Conservation (phyloP, 2,113 vertebrate genomes). For the Hypanus sabinus region DNA sequence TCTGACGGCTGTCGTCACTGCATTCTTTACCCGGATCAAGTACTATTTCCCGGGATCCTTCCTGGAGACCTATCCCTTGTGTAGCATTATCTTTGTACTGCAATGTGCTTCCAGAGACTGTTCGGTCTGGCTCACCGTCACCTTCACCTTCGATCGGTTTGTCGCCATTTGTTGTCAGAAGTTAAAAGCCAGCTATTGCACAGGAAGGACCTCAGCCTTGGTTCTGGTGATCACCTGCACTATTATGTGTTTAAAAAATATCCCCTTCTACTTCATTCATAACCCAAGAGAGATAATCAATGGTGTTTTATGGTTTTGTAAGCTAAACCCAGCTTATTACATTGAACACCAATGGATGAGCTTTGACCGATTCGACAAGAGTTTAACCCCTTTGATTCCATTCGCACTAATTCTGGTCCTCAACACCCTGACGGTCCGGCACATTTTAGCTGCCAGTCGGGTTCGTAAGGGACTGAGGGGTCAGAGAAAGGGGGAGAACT, state of each 20-base stretch:
- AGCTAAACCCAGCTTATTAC: not conserved
- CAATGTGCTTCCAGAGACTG: too few relatives aligned
- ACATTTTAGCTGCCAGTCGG: not conserved
- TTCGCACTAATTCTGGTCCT: too few relatives aligned
- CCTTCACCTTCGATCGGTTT: not conserved
- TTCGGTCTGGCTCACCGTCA: not conserved
- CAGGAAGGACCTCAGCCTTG: not conserved
- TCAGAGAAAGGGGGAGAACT: not conserved
- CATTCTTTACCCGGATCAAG: too few relatives aligned
- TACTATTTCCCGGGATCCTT: too few relatives aligned
- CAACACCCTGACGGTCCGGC: too few relatives aligned
- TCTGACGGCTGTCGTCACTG: too few relatives aligned
- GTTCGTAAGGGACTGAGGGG: not conserved
- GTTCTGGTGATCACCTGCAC: not conserved
- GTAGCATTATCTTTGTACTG: too few relatives aligned
- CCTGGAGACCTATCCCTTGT: too few relatives aligned
- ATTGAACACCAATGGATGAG: not conserved
- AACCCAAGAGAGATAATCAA: not conserved
- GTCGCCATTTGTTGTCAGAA: not conserved
- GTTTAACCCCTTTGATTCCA: too few relatives aligned
- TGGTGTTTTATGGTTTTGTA: not conserved
- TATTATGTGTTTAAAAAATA: not conserved
- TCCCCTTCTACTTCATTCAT: not conserved
- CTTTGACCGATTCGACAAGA: not conserved
- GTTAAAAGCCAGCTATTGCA: not conserved